phyloP scores from a whole-genome alignment of 23 tunicate genomes.

The Styela clava region DNA sequence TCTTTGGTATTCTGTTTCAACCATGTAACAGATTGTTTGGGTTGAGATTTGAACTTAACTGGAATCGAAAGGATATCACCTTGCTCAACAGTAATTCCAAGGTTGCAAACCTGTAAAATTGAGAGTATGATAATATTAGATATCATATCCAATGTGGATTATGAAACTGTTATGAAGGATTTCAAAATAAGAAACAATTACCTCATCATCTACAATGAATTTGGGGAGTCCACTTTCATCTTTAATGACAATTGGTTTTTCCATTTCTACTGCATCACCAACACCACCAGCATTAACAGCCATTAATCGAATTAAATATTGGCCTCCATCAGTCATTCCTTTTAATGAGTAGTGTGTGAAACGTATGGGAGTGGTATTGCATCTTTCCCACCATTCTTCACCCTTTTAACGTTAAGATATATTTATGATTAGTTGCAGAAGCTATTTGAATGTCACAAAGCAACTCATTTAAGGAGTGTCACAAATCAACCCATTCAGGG shows the following conservation, averaged over 20 bases:
- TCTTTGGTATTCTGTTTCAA: slow-evolving; percentile 25
- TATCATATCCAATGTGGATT: too few species aligned
- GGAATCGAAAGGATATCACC: slow-evolving; percentile 49
- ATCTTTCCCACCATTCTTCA: slow-evolving; percentile 73
- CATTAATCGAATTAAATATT: slow-evolving; percentile 46
- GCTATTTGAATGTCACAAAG: too few species aligned
- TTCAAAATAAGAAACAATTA: too few species aligned
- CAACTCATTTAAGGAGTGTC: too few species aligned
- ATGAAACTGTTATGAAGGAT: too few species aligned
- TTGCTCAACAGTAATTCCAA: background rate
- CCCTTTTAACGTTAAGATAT: slow-evolving; percentile 22
- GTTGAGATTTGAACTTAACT: slow-evolving; percentile 68
- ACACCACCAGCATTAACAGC: slow-evolving; percentile 82
- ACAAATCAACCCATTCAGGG: too few species aligned
- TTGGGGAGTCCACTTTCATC: slow-evolving; percentile 76
- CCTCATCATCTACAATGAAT: background rate
- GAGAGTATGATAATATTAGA: background rate
- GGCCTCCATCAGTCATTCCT: slow-evolving; percentile 75
- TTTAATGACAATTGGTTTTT: slow-evolving; percentile 40
- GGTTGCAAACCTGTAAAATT: background rate
- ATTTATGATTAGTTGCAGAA: too few species aligned
- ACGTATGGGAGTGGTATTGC: slow-evolving; percentile 82
- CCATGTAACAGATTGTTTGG: slow-evolving; percentile 73
- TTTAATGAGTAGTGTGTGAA: slow-evolving; percentile 80
- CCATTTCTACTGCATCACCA: slow-evolving; percentile 63